Conservation (phyloP, 2,797 vertebrate species). For the Periophthalmus magnuspinnatus region DNA sequence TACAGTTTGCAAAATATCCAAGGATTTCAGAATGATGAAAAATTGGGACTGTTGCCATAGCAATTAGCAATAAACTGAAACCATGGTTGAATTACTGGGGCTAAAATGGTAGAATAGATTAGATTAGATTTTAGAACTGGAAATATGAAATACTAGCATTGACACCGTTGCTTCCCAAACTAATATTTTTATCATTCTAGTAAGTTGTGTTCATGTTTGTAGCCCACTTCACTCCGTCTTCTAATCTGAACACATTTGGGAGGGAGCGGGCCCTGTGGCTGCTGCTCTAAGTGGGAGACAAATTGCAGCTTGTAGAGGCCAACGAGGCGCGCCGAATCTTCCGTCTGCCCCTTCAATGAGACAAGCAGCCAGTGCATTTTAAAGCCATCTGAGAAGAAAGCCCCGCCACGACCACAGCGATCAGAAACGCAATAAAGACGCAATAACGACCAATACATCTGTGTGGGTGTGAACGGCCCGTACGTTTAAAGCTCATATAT, state of each 20-base stretch:
- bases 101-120: no score
- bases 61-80: no score
- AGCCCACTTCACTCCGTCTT: background rate
- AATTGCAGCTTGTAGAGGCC: constrained; percentile 50
- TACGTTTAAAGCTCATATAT: background rate
- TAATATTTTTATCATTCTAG: background rate
- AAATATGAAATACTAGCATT: no score
- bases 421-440: background rate
- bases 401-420: background rate
- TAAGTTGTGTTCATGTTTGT: background rate
- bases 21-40: no score
- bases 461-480: background rate
- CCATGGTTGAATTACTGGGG: no score
- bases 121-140: no score
- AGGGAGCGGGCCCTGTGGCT: constrained; percentile 28
- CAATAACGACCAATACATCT: background rate
- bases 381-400: background rate
- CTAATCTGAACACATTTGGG: constrained; percentile 14
- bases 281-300: constrained; percentile 51
- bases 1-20: no score
- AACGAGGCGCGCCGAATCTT: constrained; percentile 36
- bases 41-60: no score
- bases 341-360: constrained; percentile 18
- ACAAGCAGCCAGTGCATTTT: constrained; percentile 12
- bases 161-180: no score